Evolutionary conservation across 2,113 vertebrate genomes (phyloP).

Genomic region (Nipponia nippon): DNA sequence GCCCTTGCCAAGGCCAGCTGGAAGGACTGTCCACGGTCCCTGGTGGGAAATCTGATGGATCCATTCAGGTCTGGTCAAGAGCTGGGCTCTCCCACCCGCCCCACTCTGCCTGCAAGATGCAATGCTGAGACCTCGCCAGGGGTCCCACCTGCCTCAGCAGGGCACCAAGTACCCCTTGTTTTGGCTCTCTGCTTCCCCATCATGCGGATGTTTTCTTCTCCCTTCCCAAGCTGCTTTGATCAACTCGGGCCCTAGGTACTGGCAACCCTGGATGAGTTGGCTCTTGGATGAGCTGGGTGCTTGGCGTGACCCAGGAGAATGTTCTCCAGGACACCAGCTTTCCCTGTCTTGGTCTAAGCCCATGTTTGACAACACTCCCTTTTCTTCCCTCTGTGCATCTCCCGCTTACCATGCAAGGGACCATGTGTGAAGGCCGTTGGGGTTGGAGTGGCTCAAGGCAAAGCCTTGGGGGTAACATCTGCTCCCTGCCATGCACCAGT

Average conservation of each 20-base stretch:
- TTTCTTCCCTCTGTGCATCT: background rate
- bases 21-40: background rate
- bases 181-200: background rate
- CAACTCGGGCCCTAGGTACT: background rate
- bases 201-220: background rate
- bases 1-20: rapidly evolving
- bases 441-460: background rate
- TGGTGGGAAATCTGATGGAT: background rate
- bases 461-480: background rate
- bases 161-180: background rate
- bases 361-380: background rate
- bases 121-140: background rate
- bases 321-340: background rate
- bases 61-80: background rate
- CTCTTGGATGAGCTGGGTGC: background rate
- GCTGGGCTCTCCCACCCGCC: background rate
- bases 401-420: background rate
- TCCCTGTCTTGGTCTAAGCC: background rate
- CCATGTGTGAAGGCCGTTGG: background rate
- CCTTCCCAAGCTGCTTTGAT: background rate
- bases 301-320: background rate
- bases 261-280: rapidly evolving
- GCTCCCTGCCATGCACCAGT: background rate
- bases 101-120: rapidly evolving
- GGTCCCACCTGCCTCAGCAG: background rate